These are phyloP conservation scores for Nibea albiflora DNA, from an alignment of 2,113 vertebrate genomes.

Conservation along the genomic window DNA sequence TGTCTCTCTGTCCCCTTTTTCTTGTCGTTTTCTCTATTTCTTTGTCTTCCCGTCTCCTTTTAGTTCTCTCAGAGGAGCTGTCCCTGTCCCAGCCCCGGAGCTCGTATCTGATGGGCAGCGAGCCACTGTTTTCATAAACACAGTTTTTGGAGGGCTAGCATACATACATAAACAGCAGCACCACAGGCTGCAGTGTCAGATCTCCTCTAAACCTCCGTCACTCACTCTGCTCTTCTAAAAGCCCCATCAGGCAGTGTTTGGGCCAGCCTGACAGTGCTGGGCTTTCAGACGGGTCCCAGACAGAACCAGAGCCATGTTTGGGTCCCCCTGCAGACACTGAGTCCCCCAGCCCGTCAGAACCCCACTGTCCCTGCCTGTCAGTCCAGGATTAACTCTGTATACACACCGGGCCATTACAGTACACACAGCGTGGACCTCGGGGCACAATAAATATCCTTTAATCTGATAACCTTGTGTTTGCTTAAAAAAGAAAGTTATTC, in stretches of 20 bases:
- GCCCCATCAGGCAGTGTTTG: conserved; percentile 74
- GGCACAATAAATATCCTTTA: conserved; percentile 63
- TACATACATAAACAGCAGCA: conserved; percentile 81
- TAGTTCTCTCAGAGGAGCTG: conserved; percentile 53
- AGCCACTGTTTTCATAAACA: conserved; percentile 83
- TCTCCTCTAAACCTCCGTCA: conserved; percentile 79
- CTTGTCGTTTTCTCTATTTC: conserved; percentile 21
- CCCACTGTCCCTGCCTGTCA: conserved; percentile 62
- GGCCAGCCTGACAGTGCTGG: conserved; percentile 69
- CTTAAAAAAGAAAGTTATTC: conserved; percentile 46
- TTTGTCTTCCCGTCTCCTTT: conserved; percentile 50
- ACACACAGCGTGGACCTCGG: conserved; percentile 38
- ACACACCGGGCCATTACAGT: conserved; percentile 66
- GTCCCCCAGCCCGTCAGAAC: conserved; percentile 44
- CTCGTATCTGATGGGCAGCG: conserved; percentile 80
- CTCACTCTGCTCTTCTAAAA: conserved; percentile 79
- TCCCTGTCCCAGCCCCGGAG: conserved; percentile 58
- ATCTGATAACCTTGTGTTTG: conserved; percentile 70
- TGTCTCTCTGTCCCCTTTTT: conserved; percentile 23
- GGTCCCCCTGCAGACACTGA: conserved; percentile 44
- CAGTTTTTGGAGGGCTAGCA: conserved; percentile 73
- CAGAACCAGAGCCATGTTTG: conserved; percentile 64
- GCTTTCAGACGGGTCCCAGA: conserved; percentile 72
- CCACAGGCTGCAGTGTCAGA: conserved; percentile 77
- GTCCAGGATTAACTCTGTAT: conserved; percentile 68